Evolutionary conservation across 2,888 invertebrate species (phyloP).

Genomic region (Mythimna impura): DNA sequence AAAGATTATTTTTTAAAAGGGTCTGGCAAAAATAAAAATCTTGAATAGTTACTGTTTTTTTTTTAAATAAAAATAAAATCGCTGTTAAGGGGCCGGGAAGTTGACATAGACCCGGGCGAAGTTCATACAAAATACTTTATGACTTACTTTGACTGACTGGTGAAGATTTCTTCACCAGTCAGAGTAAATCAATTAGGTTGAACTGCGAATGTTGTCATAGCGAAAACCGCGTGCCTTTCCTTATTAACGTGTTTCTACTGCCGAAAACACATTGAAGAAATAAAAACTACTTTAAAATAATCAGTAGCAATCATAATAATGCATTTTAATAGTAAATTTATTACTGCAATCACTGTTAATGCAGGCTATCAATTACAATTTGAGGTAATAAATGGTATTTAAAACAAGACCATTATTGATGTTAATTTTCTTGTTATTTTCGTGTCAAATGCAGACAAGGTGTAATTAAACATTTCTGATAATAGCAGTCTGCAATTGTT

Average conservation of each 20-base stretch:
- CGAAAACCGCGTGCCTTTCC: no score
- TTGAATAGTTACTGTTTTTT: no score
- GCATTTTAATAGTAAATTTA: constrained; percentile 49
- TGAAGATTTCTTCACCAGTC: no score
- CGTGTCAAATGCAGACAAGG: constrained; percentile 25
- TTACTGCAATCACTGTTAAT: constrained; percentile 31
- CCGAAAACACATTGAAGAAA: not conserved
- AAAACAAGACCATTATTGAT: constrained; percentile 19
- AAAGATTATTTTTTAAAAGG: no score
- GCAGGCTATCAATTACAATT: constrained; percentile 37
- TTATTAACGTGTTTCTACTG: not conserved
- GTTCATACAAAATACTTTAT: no score
- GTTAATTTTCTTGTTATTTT: constrained; percentile 48
- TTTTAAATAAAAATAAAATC: no score
- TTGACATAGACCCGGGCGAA: no score
- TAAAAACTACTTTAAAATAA: constrained; percentile 2
- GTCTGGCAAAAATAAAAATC: no score
- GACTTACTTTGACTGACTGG: no score
- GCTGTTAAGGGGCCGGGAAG: no score
- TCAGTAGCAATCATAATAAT: constrained; percentile 12
- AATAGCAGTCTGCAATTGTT: constrained; percentile 3
- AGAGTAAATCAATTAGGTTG: no score
- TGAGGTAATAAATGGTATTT: constrained; percentile 15
- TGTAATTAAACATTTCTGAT: constrained; percentile 30
- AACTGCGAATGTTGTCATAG: no score